Percentiles rank a stretch among this genome's conserved stretches.
Evolutionary conservation across 2,797 vertebrate genomes (phyloP).

Genomic region (Hybognathus amarus): DNA sequence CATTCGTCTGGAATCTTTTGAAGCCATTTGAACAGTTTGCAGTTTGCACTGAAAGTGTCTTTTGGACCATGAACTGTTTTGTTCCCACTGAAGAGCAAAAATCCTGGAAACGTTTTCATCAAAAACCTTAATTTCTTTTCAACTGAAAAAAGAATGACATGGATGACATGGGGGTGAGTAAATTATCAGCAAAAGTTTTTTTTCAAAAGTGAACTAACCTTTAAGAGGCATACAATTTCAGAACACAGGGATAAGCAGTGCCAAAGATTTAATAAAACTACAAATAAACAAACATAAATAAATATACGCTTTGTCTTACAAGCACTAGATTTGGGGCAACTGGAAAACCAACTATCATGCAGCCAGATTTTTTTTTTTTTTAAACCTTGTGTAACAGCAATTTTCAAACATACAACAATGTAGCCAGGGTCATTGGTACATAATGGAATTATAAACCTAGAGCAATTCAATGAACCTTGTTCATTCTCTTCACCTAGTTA

Average conservation of each 20-base stretch:
- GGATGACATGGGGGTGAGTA: no score
- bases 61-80: no score
- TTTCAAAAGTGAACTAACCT: no score
- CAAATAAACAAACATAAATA: neutral
- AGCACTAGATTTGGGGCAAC: neutral
- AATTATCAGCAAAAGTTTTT: no score
- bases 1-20: no score
- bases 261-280: slow-evolving; percentile 28
- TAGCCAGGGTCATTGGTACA: neutral
- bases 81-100: no score
- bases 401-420: neutral
- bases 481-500: neutral
- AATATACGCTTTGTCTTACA: neutral
- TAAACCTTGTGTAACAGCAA: neutral
- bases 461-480: neutral
- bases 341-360: neutral
- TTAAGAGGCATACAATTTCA: neutral
- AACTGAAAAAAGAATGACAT: no score
- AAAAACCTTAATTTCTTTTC: no score
- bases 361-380: neutral
- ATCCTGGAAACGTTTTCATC: no score
- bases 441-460: neutral
- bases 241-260: neutral
- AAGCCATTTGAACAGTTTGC: no score
- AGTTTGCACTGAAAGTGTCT: no score